Evolutionary conservation across 2,113 vertebrate species (phyloP).

Genomic region (Galbula dea): DNA sequence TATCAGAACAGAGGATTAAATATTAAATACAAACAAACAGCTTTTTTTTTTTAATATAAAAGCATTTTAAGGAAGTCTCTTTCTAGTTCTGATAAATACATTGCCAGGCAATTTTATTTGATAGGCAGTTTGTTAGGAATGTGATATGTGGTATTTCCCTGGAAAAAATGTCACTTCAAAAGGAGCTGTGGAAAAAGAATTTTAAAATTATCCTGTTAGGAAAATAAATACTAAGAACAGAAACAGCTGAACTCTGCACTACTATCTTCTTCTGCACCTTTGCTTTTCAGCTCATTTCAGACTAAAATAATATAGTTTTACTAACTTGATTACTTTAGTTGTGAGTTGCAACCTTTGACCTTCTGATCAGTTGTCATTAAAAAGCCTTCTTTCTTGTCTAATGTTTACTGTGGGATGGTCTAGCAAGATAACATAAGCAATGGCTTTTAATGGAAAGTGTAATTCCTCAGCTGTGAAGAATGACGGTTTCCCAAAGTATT

Average conservation of each 20-base stretch:
- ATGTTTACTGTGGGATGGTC: background rate
- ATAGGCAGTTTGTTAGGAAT: background rate
- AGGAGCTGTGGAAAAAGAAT: background rate
- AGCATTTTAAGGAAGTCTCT: background rate
- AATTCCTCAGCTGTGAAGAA: constrained; percentile 41
- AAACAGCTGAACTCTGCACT: background rate
- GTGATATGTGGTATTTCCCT: background rate
- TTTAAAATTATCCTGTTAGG: background rate
- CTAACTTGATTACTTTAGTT: background rate
- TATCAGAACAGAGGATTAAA: background rate
- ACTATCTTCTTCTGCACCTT: background rate
- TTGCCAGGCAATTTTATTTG: background rate
- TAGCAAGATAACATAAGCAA: background rate
- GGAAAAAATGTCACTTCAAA: background rate
- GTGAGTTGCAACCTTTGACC: constrained; percentile 34
- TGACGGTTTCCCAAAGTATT: constrained; percentile 23
- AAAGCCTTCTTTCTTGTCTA: background rate
- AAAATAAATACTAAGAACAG: background rate
- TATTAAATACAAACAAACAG: background rate
- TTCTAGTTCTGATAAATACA: background rate
- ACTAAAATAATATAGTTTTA: background rate
- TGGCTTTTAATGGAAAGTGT: background rate
- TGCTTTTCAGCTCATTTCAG: background rate
- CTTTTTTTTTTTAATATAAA: background rate
- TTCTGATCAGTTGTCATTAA: constrained; percentile 21